phyloP scores from a whole-genome alignment of 2,797 vertebrate genomes.

The Labroides dimidiatus region DNA sequence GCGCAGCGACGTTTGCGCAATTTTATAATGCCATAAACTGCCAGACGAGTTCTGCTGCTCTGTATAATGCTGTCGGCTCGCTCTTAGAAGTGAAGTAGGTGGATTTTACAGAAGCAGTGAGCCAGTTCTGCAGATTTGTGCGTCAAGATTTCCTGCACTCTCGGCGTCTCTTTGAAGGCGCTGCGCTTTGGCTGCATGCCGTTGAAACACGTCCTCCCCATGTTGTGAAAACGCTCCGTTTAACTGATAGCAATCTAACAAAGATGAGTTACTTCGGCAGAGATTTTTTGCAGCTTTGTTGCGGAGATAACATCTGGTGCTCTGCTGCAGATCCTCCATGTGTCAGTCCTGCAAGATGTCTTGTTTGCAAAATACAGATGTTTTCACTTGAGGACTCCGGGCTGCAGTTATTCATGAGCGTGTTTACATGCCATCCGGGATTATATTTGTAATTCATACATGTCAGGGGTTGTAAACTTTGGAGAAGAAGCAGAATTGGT shows the following conservation, averaged over 20 bases:
- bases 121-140: conserved; percentile 13
- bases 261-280: conserved; percentile 15
- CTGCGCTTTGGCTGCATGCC: conserved; percentile 27
- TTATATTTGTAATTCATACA: conserved; percentile 44
- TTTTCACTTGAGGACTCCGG: conserved; percentile 63
- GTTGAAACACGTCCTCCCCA: conserved; percentile 8
- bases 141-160: conserved; percentile 14
- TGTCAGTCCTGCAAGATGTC: conserved; percentile 27
- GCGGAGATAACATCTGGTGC: conserved; percentile 32
- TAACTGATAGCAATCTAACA: conserved; percentile 25
- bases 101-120: background rate
- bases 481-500: conserved; percentile 46
- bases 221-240: conserved; percentile 1
- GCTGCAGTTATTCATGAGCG: conserved; percentile 29
- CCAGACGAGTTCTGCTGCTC: conserved; percentile 2
- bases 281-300: conserved; percentile 6
- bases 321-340: conserved; percentile 3
- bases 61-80: background rate
- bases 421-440: conserved; percentile 67
- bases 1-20: conserved; percentile 35
- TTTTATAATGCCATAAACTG: conserved; percentile 43
- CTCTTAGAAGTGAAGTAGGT: conserved; percentile 14
- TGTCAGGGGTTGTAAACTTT: conserved; percentile 54
- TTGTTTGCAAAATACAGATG: conserved; percentile 71
- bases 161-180: conserved; percentile 48